Evolutionary conservation across 2,113 vertebrate species (phyloP), one percentile per base, ranked within the genome.

Genomic region (Cyprinodon brontotheroides): DNA sequence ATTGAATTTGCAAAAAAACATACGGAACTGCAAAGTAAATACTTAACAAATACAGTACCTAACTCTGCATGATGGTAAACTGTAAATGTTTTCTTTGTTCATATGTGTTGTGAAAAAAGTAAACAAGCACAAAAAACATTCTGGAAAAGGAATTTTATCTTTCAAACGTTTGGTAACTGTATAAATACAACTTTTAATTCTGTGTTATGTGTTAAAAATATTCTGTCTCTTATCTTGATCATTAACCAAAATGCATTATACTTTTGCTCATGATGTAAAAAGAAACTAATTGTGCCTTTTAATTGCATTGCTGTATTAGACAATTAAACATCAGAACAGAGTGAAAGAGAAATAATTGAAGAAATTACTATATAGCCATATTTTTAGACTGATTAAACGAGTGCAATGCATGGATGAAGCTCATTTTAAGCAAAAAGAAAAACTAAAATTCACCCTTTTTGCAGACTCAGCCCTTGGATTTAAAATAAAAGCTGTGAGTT

Each of bases 401-500:
- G 15, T 14, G 17, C n/a, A 47, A 70, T 57, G 57, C 20, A 37
- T 4, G 43, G 15, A 61, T 4, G 41, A 39, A 61, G 61, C 37
- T 68, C 50, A 61, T 48, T 47, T 65, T 14, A 67, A 53, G 29
- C 38, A 68, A 13, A 65, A 14, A 72, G 29, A 64, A 73, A 8
- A 38, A 37, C n/a, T 20, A 63, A 50, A 39, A 39, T 11, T 8
- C 29, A 53, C 63, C 50, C 7, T 48, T 12, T 29, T 22, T 36
- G 5, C 63, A 53, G 69, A 20, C 38, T 45, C 17, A 75, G 12
- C 37, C 68, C 12, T 39, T 78, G 62, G 65, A 64, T 79, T 79
- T 77, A 47, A 79, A 81, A 85, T 74, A 74, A 77, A 84, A 77
- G 72, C 73, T 6, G 22, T 72, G 72, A 43, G 76, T 81, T 80